These are phyloP conservation scores for Hydrochoerus hydrochaeris DNA, from an alignment of 2,113 vertebrate genomes.

Conservation along the genomic window DNA sequence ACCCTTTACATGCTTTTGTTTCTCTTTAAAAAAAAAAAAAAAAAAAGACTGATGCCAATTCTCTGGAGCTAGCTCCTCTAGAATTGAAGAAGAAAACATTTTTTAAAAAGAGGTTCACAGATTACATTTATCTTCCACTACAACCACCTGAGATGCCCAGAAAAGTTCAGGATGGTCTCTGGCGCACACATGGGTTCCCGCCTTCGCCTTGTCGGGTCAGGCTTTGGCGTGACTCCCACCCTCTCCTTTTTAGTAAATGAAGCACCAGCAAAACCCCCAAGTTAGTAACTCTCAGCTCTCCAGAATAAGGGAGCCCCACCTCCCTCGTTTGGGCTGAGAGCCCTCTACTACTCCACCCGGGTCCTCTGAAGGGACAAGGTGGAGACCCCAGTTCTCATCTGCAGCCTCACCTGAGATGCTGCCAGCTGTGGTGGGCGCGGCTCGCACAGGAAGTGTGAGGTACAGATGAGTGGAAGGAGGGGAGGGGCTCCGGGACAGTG, in stretches of 20 bases:
- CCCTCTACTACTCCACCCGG: neutral
- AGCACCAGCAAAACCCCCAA: neutral
- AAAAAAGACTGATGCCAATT: neutral
- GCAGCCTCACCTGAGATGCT: neutral
- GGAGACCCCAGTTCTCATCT: neutral
- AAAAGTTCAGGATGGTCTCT: neutral
- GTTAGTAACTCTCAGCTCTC: neutral
- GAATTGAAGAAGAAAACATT: neutral
- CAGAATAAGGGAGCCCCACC: neutral
- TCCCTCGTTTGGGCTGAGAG: too few species aligned
- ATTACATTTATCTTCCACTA: neutral
- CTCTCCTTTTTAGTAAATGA: neutral
- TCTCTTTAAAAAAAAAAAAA: too few species aligned
- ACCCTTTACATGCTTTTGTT: too few species aligned
- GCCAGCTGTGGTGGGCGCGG: too few species aligned
- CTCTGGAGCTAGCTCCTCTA: neutral
- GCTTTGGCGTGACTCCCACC: neutral
- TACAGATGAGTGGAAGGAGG: too few species aligned
- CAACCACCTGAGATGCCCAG: neutral
- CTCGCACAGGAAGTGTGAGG: neutral
- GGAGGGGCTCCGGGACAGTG: neutral
- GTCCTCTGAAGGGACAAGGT: neutral
- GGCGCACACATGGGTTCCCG: neutral
- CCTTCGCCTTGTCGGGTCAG: neutral
- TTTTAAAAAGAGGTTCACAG: neutral